phyloP scores from a whole-genome alignment of 2,888 invertebrate genomes.

The Zootermopsis nevadensis region DNA sequence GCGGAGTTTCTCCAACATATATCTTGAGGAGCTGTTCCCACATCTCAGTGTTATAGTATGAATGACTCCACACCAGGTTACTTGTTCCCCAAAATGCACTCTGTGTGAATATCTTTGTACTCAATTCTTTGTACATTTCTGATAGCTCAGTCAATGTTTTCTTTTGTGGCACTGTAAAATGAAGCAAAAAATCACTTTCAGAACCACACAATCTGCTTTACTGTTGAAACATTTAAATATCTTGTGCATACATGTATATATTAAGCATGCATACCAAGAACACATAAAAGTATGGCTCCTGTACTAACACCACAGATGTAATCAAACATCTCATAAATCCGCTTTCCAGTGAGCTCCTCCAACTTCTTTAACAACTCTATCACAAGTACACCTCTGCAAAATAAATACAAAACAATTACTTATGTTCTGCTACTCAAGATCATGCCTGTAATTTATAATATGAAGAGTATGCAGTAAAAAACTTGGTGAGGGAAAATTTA shows the following conservation, averaged over 20 bases:
- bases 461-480: too few relatives aligned
- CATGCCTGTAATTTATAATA: too few relatives aligned
- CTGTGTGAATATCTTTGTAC: conserved; percentile 75
- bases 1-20: conserved; percentile 70
- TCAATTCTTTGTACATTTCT: conserved; percentile 70
- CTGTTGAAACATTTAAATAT: not conserved
- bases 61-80: conserved; percentile 84
- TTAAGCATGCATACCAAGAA: conserved; percentile 69
- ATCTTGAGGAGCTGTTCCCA: conserved; percentile 84
- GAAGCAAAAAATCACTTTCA: conserved; percentile 4
- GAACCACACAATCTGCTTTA: not conserved
- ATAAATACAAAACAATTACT: not conserved
- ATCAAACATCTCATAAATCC: conserved; percentile 85
- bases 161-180: conserved; percentile 67
- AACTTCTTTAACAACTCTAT: conserved; percentile 84
- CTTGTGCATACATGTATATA: not conserved
- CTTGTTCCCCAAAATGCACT: conserved; percentile 76
- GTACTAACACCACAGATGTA: conserved; percentile 87
- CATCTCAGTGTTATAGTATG: conserved; percentile 86
- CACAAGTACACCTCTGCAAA: conserved; percentile 80
- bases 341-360: conserved; percentile 76
- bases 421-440: too few relatives aligned
- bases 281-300: conserved; percentile 82
- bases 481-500: not conserved
- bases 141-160: conserved; percentile 72